These are phyloP conservation scores for Tenualosa thibaudeaui DNA, from an alignment of 2,797 vertebrate genomes.

Conservation along the genomic window DNA sequence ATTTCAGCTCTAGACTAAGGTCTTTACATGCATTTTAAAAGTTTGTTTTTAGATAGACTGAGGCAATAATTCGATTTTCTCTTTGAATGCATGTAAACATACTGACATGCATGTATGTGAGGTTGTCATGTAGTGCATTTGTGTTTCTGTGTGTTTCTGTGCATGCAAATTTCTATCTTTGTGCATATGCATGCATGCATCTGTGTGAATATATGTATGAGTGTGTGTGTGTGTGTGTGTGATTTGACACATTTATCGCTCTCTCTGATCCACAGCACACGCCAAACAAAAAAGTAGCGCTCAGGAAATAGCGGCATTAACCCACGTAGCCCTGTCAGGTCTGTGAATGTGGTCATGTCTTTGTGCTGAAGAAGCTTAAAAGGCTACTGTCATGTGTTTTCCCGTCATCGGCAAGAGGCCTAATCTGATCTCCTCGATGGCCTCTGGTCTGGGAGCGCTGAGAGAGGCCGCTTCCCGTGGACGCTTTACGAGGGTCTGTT, in stretches of 20 bases:
- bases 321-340: not conserved
- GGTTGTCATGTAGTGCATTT: too few species aligned
- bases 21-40: too few species aligned
- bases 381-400: not conserved
- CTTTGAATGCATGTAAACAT: too few species aligned
- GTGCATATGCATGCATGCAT: too few species aligned
- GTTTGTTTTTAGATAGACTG: too few species aligned
- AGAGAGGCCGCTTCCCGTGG: not conserved
- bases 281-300: not conserved
- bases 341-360: not conserved
- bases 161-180: too few species aligned
- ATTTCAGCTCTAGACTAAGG: too few species aligned
- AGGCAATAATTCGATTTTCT: too few species aligned
- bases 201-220: not conserved
- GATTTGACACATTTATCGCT: not conserved
- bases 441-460: not conserved
- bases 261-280: not conserved
- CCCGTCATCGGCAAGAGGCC: not conserved
- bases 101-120: too few species aligned
- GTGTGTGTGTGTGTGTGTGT: constrained; percentile 27
- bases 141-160: too few species aligned
- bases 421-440: not conserved
- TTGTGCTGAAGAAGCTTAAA: not conserved
- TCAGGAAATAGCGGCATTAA: not conserved
- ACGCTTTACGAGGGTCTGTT: not conserved